phyloP scores from a whole-genome alignment of 2,888 invertebrate genomes.

The Nycteola revayana region DNA sequence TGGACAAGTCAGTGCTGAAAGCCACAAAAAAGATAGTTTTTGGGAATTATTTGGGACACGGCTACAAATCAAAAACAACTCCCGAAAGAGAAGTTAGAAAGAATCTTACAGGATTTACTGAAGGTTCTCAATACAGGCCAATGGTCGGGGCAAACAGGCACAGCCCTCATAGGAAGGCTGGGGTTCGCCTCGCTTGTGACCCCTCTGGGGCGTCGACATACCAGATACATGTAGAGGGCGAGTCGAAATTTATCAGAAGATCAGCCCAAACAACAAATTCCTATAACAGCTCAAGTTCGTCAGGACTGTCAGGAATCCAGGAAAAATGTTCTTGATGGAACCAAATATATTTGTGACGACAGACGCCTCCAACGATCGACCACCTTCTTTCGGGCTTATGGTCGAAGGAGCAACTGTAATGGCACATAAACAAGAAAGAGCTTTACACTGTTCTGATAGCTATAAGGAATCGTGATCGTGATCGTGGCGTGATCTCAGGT shows the following conservation, averaged over 20 bases:
- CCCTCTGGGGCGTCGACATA: slow-evolving; percentile 13
- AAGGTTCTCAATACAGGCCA: not conserved
- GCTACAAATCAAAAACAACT: slow-evolving; percentile 5
- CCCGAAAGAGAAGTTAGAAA: slow-evolving; percentile 9
- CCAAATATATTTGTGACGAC: slow-evolving; percentile 20
- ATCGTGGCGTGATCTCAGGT: not conserved
- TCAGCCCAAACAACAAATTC: not conserved
- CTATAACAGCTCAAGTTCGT: not conserved
- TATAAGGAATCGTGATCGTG: not conserved
- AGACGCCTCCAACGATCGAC: slow-evolving; percentile 26
- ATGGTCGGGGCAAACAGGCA: slow-evolving; percentile 17
- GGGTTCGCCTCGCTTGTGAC: slow-evolving; percentile 18
- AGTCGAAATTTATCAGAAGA: slow-evolving; percentile 2
- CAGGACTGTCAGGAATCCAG: not conserved
- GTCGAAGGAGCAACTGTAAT: slow-evolving; percentile 11
- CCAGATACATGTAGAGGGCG: slow-evolving; percentile 16
- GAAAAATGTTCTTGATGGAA: slow-evolving; percentile 7
- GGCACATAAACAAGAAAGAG: slow-evolving; percentile 34
- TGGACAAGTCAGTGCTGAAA: slow-evolving; percentile 6
- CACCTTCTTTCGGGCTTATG: slow-evolving; percentile 7
- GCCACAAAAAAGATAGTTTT: slow-evolving; percentile 11
- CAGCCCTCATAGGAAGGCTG: slow-evolving; percentile 15
- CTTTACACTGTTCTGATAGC: slow-evolving; percentile 19
- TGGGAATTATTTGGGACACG: slow-evolving; percentile 25
- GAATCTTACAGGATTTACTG: slow-evolving; percentile 1